Conservation (phyloP, 2,113 vertebrate genomes). For the Caretta caretta region DNA sequence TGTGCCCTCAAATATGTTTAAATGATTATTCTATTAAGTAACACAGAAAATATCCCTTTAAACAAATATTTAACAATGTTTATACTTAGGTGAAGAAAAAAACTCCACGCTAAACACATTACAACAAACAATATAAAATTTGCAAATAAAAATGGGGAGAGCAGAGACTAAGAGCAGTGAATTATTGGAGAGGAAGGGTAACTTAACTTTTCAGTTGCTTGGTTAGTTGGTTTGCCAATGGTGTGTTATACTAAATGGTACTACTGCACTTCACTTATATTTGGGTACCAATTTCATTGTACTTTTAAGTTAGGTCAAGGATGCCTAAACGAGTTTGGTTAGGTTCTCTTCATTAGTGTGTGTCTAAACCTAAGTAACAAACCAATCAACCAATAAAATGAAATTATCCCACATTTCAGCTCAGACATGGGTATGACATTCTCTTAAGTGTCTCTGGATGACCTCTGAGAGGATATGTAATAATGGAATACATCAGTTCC, state of each 20-base stretch:
- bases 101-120: not conserved
- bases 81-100: not conserved
- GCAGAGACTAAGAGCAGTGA: not conserved
- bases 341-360: not conserved
- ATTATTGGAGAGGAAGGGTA: not conserved
- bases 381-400: not conserved
- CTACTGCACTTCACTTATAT: not conserved
- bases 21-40: not conserved
- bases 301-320: not conserved
- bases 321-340: not conserved
- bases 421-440: not conserved
- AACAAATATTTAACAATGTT: not conserved
- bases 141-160: not conserved
- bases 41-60: not conserved
- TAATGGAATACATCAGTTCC: not conserved
- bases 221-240: not conserved
- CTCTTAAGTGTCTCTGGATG: not conserved
- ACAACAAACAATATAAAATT: not conserved
- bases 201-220: not conserved
- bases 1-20: not conserved
- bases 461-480: not conserved
- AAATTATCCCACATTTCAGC: not conserved
- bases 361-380: not conserved
- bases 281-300: not conserved
- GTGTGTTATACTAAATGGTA: not conserved